These are phyloP conservation scores for Shargacucullia verbasci DNA, from an alignment of 2,888 invertebrate species.

Conservation along the genomic window DNA sequence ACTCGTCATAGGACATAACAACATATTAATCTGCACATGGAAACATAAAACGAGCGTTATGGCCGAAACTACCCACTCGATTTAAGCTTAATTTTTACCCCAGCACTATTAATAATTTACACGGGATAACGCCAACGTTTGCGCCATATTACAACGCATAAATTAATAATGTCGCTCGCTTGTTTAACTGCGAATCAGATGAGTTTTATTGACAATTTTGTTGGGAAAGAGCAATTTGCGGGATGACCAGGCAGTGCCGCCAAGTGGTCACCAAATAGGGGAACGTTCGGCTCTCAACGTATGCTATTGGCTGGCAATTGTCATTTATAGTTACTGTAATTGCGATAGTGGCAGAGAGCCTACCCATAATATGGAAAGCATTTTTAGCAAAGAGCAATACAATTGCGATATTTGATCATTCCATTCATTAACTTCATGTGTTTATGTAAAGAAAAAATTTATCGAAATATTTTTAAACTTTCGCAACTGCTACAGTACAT, in stretches of 20 bases:
- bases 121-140: slow-evolving; percentile 86
- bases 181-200: slow-evolving; percentile 89
- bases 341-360: slow-evolving; percentile 66
- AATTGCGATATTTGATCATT: too few species aligned
- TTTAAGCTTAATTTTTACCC: slow-evolving; percentile 89
- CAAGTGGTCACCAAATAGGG: slow-evolving; percentile 87
- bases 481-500: too few species aligned
- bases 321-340: slow-evolving; percentile 74
- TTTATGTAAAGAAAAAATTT: too few species aligned
- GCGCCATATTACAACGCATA: slow-evolving; percentile 89
- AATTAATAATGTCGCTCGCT: slow-evolving; percentile 89
- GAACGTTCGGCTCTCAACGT: slow-evolving; percentile 63
- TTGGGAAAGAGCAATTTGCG: slow-evolving; percentile 89
- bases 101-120: slow-evolving; percentile 89
- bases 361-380: slow-evolving; percentile 57
- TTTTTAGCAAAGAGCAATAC: slow-evolving; percentile 2
- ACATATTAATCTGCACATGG: slow-evolving; percentile 84
- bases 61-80: slow-evolving; percentile 87
- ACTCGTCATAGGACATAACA: slow-evolving; percentile 75
- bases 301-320: slow-evolving; percentile 69
- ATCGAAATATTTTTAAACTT: too few species aligned
- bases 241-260: slow-evolving; percentile 84
- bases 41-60: slow-evolving; percentile 85
- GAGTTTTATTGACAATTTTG: slow-evolving; percentile 89
- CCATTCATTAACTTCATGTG: too few species aligned